phyloP scores from a whole-genome alignment of 1,140 invertebrate genomes.

The Idris sp. region DNA sequence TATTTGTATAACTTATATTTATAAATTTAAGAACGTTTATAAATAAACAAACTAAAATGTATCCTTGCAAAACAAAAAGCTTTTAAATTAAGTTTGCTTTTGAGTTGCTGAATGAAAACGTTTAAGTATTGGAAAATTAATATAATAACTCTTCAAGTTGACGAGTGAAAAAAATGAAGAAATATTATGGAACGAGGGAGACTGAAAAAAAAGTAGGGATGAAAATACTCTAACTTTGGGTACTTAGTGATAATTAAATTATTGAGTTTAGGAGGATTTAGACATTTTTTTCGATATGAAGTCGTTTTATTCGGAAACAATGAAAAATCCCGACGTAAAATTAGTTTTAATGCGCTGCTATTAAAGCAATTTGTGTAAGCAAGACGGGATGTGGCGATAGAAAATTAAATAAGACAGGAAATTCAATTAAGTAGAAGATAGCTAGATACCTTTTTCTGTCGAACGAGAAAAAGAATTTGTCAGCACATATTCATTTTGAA shows the following conservation, averaged over 20 bases:
- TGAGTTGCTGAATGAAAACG: slow-evolving; percentile 24
- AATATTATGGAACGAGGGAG: neutral
- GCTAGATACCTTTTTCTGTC: neutral
- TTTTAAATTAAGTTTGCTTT: slow-evolving; percentile 35
- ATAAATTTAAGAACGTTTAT: slow-evolving; percentile 21
- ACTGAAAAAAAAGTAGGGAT: slow-evolving; percentile 4
- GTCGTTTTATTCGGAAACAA: slow-evolving; percentile 14
- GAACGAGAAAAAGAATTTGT: no score
- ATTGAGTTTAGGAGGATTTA: slow-evolving; percentile 24
- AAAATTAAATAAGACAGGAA: slow-evolving; percentile 31
- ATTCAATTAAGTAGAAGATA: no score
- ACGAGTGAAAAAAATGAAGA: slow-evolving; percentile 10
- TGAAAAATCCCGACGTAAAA: slow-evolving; percentile 27
- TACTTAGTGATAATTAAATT: slow-evolving; percentile 33
- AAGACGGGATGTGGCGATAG: no score
- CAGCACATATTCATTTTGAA: no score
- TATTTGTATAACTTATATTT: no score
- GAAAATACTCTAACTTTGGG: slow-evolving; percentile 4
- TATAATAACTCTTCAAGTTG: slow-evolving; percentile 38
- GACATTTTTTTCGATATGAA: slow-evolving; percentile 4
- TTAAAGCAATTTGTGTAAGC: slow-evolving; percentile 20
- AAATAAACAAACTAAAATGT: slow-evolving; percentile 32
- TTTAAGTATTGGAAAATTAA: slow-evolving; percentile 34
- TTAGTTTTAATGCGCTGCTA: slow-evolving; percentile 11
- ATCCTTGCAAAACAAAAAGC: slow-evolving; percentile 17